Percentiles rank a stretch among this genome's conserved stretches.
These are phyloP conservation scores for Porphyrio hochstetteri DNA, from an alignment of 2,113 vertebrate species.

Conservation along the genomic window DNA sequence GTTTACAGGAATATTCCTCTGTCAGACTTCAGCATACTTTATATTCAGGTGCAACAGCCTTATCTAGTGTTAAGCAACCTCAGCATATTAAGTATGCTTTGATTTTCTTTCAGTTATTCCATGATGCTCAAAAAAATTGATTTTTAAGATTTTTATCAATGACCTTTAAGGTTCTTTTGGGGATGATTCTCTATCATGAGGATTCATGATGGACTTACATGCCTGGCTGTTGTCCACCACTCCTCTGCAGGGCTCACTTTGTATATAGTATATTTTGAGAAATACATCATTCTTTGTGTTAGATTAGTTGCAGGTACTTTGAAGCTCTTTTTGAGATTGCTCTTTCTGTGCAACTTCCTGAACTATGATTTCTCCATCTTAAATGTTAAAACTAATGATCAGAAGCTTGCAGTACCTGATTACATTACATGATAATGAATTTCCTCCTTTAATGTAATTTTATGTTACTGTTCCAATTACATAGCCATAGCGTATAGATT, in stretches of 20 bases:
- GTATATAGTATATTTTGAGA: background rate
- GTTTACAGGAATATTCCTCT: constrained; percentile 56
- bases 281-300: constrained; percentile 3
- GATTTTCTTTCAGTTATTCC: constrained; percentile 69
- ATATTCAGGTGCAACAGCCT: constrained; percentile 64
- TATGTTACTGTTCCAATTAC: background rate
- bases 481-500: background rate
- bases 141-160: constrained; percentile 57
- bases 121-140: constrained; percentile 33
- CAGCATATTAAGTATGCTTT: constrained; percentile 71
- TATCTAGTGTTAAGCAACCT: constrained; percentile 57
- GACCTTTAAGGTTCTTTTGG: constrained; percentile 38
- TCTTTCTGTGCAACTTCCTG: background rate
- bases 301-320: background rate
- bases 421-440: constrained; percentile 22
- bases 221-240: background rate
- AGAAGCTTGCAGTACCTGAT: background rate
- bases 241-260: background rate
- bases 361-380: background rate
- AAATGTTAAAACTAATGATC: background rate
- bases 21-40: constrained; percentile 39
- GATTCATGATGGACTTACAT: background rate
- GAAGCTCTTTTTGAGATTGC: background rate
- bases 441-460: background rate
- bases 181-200: constrained; percentile 40